A percentile compares a stretch with the other conserved stretches of the same genome.
Conservation (phyloP, 2,113 vertebrate genomes). For the Girardinichthys multiradiatus region DNA sequence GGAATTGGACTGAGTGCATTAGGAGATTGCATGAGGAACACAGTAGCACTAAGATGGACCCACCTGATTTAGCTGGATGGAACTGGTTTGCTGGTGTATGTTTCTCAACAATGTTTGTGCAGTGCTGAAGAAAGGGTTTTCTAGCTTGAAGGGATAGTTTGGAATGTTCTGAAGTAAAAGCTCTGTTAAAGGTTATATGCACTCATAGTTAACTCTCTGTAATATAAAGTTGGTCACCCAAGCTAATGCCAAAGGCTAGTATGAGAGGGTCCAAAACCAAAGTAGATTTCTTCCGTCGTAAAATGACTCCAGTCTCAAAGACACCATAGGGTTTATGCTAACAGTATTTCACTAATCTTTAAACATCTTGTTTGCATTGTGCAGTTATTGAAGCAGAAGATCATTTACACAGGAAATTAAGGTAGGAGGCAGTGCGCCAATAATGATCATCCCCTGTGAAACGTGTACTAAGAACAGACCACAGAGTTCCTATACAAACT, state of each 20-base stretch:
- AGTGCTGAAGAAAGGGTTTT: not conserved
- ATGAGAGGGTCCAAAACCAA: too few species aligned
- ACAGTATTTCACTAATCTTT: not conserved
- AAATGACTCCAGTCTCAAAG: too few species aligned
- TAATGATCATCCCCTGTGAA: not conserved
- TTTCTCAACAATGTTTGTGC: not conserved
- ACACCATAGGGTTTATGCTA: too few species aligned
- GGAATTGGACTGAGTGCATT: constrained; percentile 63
- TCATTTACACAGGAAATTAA: not conserved
- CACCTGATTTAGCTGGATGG: constrained; percentile 20
- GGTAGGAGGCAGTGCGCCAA: not conserved
- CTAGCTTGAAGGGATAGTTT: not conserved
- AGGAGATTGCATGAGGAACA: constrained; percentile 61
- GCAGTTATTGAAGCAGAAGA: not conserved
- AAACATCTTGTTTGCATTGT: not conserved
- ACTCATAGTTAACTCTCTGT: not conserved
- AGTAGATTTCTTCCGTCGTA: too few species aligned
- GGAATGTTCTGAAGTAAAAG: too few species aligned
- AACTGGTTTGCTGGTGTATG: not conserved
- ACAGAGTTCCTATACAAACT: not conserved
- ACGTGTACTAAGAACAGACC: not conserved
- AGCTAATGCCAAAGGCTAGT: too few species aligned
- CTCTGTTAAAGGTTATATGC: not conserved
- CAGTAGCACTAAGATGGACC: constrained; percentile 26
- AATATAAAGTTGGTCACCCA: too few species aligned